These are phyloP conservation scores for Acanthosepion lycidas DNA, from an alignment of 2,888 invertebrate genomes.

Conservation along the genomic window DNA sequence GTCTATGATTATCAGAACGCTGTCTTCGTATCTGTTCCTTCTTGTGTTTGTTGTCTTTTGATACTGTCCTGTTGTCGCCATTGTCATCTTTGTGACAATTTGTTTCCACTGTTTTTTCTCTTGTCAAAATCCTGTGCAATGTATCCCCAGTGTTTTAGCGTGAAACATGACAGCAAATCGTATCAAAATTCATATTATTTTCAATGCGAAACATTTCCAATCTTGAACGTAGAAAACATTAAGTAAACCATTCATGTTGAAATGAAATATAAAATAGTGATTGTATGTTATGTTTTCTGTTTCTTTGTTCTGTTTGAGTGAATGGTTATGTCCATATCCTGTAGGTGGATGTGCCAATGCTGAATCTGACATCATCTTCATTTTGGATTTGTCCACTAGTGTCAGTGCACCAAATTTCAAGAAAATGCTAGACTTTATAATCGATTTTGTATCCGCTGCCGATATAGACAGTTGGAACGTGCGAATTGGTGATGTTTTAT, in stretches of 20 bases:
- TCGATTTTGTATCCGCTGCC: constrained; percentile 57
- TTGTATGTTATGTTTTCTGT: background rate
- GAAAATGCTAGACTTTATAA: constrained; percentile 59
- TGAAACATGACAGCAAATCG: too few relatives aligned
- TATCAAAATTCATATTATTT: too few relatives aligned
- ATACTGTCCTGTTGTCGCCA: background rate
- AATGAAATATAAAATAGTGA: too few relatives aligned
- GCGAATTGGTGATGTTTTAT: constrained; percentile 60
- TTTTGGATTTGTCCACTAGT: constrained; percentile 70
- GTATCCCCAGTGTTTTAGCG: too few relatives aligned
- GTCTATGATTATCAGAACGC: background rate
- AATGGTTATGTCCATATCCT: background rate
- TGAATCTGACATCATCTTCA: constrained; percentile 63
- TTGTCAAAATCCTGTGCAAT: too few relatives aligned
- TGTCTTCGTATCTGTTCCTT: background rate
- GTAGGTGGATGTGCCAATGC: constrained; percentile 48
- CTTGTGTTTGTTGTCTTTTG: background rate
- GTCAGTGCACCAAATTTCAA: constrained; percentile 63
- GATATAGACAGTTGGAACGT: constrained; percentile 59
- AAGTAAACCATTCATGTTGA: too few relatives aligned
- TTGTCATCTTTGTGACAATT: too few relatives aligned
- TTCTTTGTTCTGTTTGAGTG: background rate
- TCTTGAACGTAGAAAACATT: too few relatives aligned
- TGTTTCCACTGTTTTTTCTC: too few relatives aligned
- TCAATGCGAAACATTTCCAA: too few relatives aligned